Conservation (phyloP, 2,888 invertebrate species). For the Pteria penguin region DNA sequence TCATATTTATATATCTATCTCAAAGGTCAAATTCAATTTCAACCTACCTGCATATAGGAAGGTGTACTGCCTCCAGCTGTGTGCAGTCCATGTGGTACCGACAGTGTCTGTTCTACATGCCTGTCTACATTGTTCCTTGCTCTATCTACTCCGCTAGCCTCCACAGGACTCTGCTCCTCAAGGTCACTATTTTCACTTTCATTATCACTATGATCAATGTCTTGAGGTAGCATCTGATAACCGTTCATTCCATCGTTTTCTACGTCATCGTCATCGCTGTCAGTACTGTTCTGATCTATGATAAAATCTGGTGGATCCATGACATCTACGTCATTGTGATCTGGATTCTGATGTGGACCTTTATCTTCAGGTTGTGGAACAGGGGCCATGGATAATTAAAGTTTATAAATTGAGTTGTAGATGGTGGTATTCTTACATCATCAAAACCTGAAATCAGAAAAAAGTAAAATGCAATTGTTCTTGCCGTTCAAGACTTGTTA, state of each 20-base stretch:
- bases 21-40: not conserved
- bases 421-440: too few relatives aligned
- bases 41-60: slow-evolving; percentile 51
- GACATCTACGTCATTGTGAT: slow-evolving; percentile 43
- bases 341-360: slow-evolving; percentile 28
- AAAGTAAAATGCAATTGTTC: too few relatives aligned
- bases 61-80: slow-evolving; percentile 35
- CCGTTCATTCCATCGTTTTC: slow-evolving; percentile 38
- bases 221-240: slow-evolving; percentile 58
- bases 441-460: too few relatives aligned
- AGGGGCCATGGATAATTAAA: too few relatives aligned
- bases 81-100: slow-evolving; percentile 4
- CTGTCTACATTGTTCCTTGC: slow-evolving; percentile 7
- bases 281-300: slow-evolving; percentile 53
- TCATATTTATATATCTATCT: not conserved
- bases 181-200: slow-evolving; percentile 27
- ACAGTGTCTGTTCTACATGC: not conserved
- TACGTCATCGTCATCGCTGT: slow-evolving; percentile 55
- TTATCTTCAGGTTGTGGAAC: slow-evolving; percentile 48
- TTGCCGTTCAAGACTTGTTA: too few relatives aligned
- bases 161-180: slow-evolving; percentile 29
- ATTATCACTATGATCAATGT: slow-evolving; percentile 39
- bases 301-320: slow-evolving; percentile 55
- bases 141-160: slow-evolving; percentile 9
- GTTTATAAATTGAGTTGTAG: too few relatives aligned